Evolutionary conservation across 2,888 invertebrate species (phyloP).

Genomic region (Epistrophella euchroma): DNA sequence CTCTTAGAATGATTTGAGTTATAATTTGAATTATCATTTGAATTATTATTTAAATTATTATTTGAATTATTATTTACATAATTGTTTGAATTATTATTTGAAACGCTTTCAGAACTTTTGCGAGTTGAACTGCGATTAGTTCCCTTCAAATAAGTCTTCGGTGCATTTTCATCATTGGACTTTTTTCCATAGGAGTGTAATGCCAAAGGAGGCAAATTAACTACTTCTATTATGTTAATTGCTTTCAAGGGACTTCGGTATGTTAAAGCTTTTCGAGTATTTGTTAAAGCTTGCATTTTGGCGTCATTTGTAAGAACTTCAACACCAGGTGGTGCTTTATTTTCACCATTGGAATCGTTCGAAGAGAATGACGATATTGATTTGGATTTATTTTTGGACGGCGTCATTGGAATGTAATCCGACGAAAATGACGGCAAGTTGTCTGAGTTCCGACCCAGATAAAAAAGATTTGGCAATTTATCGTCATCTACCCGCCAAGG

Average conservation of each 20-base stretch:
- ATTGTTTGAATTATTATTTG: not conserved
- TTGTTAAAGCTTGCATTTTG: conserved; percentile 71
- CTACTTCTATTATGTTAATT: conserved; percentile 81
- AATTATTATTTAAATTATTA: conserved; percentile 46
- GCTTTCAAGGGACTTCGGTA: conserved; percentile 80
- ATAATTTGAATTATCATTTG: not conserved
- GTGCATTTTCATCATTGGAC: conserved; percentile 13
- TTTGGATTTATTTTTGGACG: conserved; percentile 73
- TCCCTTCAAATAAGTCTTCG: conserved; percentile 2
- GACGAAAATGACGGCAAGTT: conserved; percentile 82
- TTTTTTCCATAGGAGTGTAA: conserved; percentile 46
- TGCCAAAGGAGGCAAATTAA: conserved; percentile 78
- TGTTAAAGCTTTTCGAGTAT: conserved; percentile 78
- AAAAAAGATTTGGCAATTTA: conserved; percentile 79
- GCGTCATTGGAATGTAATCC: conserved; percentile 79
- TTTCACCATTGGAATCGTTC: conserved; percentile 81
- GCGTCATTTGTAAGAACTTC: conserved; percentile 57
- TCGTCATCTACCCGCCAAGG: conserved; percentile 81
- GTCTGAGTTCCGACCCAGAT: conserved; percentile 80
- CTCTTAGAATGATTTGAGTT: not conserved
- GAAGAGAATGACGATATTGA: conserved; percentile 75
- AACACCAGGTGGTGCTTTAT: conserved; percentile 78
- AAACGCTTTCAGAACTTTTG: not conserved
- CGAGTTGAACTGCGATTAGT: not conserved
- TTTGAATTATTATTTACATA: not conserved